Conservation (phyloP, 2,797 vertebrate species). For the Phalanger gymnotis region DNA sequence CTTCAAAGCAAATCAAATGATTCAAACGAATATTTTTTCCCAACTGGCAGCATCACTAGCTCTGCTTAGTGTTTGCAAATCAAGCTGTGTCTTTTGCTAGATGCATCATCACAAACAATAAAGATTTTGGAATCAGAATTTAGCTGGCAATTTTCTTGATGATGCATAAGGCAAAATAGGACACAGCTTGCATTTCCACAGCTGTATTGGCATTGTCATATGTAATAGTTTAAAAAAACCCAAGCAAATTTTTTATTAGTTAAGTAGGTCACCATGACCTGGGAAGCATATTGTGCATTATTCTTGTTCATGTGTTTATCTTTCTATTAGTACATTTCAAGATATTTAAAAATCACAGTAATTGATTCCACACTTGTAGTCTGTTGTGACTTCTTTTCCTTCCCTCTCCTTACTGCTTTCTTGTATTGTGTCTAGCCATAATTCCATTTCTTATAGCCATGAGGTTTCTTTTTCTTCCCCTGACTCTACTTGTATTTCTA, state of each 20-base stretch:
- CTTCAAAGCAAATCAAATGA: conserved; percentile 43
- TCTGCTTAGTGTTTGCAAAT: conserved; percentile 73
- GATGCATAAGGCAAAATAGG: conserved; percentile 81
- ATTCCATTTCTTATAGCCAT: neutral
- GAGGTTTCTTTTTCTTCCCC: neutral
- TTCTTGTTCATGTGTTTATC: neutral
- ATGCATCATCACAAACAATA: conserved; percentile 61
- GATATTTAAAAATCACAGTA: neutral
- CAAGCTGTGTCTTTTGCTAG: conserved; percentile 80
- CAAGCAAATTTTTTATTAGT: conserved; percentile 60
- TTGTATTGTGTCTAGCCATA: neutral
- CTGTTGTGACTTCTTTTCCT: neutral
- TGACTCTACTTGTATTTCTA: neutral
- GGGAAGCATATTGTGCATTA: neutral
- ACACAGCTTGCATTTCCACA: conserved; percentile 71
- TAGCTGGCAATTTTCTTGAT: conserved; percentile 83
- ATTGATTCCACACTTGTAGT: neutral
- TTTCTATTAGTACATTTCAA: neutral
- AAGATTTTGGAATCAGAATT: conserved; percentile 76
- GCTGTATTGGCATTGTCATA: conserved; percentile 69
- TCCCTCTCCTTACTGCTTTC: neutral
- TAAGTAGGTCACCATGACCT: conserved; percentile 39
- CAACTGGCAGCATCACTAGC: conserved; percentile 57
- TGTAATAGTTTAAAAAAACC: conserved; percentile 57
- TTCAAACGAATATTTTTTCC: conserved; percentile 72